Evolutionary conservation across 2,888 invertebrate species (phyloP).

Genomic region (Gryllus longicercus): DNA sequence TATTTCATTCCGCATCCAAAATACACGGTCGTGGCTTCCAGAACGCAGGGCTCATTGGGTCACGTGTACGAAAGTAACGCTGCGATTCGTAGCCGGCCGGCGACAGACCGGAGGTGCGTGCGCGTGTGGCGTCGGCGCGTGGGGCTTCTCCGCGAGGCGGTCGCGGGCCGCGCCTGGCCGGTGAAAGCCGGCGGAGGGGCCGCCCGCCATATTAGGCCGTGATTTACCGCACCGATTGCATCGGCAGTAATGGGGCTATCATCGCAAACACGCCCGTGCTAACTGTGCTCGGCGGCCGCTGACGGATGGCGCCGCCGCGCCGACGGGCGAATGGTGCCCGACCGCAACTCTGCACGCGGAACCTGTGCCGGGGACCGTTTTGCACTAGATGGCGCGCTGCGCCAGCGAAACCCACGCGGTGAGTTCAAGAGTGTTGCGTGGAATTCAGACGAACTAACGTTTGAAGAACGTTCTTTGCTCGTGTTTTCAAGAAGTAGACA

Average conservation of each 20-base stretch:
- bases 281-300: conserved; percentile 8
- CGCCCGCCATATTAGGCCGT: background rate
- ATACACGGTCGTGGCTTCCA: no score
- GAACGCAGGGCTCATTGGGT: background rate
- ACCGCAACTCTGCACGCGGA: no score
- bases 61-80: background rate
- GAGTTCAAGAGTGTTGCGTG: no score
- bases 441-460: no score
- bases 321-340: background rate
- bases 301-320: background rate
- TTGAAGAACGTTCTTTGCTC: no score
- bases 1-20: no score
- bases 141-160: background rate
- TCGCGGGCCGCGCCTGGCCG: background rate
- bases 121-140: background rate
- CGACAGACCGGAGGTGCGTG: background rate
- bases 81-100: background rate
- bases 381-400: no score
- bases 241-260: conserved; percentile 17
- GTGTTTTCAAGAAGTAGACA: no score
- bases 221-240: conserved; percentile 10
- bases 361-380: no score
- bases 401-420: no score
- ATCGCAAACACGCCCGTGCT: background rate
- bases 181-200: background rate